Evolutionary conservation across 1,140 invertebrate genomes (phyloP).

Genomic region (Nebria ingens): DNA sequence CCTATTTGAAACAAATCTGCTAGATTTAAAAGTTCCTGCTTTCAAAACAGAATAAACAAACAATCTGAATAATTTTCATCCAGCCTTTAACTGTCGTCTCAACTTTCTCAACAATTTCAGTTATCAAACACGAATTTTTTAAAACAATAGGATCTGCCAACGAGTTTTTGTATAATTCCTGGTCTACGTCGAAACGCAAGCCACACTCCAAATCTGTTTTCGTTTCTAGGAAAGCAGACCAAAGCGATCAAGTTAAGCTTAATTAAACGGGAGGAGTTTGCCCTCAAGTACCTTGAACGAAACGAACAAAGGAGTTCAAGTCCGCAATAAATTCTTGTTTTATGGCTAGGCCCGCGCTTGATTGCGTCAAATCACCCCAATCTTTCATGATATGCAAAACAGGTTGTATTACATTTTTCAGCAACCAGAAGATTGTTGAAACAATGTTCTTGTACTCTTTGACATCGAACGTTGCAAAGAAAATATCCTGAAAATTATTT

Average conservation of each 20-base stretch:
- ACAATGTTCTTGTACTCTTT: conserved; percentile 32
- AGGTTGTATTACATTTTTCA: conserved; percentile 36
- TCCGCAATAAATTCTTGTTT: conserved; percentile 44
- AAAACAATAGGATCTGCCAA: conserved; percentile 33
- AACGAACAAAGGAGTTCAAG: conserved; percentile 41
- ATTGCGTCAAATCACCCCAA: conserved; percentile 44
- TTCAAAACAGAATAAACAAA: conserved; percentile 19
- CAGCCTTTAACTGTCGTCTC: conserved; percentile 47
- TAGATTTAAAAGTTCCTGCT: conserved; percentile 6
- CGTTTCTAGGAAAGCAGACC: too few relatives aligned
- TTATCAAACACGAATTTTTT: conserved; percentile 37
- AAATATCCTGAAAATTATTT: conserved; percentile 26
- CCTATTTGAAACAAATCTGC: conserved; percentile 29
- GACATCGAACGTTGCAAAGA: conserved; percentile 34
- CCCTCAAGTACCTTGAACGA: conserved; percentile 41
- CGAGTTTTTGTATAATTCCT: conserved; percentile 41
- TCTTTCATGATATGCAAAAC: conserved; percentile 36
- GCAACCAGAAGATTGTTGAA: conserved; percentile 36
- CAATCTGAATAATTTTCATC: conserved; percentile 53
- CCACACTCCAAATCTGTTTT: conserved; percentile 46
- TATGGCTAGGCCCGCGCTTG: conserved; percentile 32
- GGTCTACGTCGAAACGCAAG: conserved; percentile 43
- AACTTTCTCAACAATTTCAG: conserved; percentile 39
- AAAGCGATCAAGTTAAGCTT: too few relatives aligned
- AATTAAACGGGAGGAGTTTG: too few relatives aligned